Evolutionary conservation across 2,888 invertebrate species (phyloP), one percentile per base, ranked within the genome.

Genomic region (Liodrosophila aerea): DNA sequence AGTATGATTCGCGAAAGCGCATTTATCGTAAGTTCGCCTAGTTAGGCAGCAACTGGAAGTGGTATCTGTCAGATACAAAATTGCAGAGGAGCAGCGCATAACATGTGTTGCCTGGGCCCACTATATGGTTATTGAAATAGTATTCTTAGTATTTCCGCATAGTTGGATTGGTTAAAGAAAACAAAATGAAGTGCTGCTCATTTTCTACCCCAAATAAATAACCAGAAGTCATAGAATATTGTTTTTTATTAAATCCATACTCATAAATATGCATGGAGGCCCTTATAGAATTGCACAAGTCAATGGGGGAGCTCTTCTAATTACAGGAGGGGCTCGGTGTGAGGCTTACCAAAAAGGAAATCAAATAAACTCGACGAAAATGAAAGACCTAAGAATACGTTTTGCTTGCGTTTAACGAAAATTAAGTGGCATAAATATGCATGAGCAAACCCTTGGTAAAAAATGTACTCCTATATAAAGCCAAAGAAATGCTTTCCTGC

Each of bases 351-450:
- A 12, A 18, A 27, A 43, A 22, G 22, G 22, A 22, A 22, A 22
- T 22, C 22, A 22, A 22, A 22, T 5, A 22, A 22, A 22, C 2
- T 22, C 22, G 22, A 22, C 22, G 5, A 5, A 59, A 65, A 68
- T 64, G 57, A 66, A 71, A 58, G 54, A 61, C 53, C 64, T 56
- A 56, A 46, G 60, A 51, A 70, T 51, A 30, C 47, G 33, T 56
- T 69, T 15, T 29, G 22, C 16, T 46, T 64, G n/a, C 61, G 67
- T 54, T 54, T 54, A 67, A 45, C 43, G 44, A 61, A 81, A 84
- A 84, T 71, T 83, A 82, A 85, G 67, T 66, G 67, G 62, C 86
- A 87, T 87, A 75, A 87, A 86, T 86, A 86, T 86, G 87, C 85
- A 87, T 86, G 85, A 84, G 67, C 50, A 65, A 61, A 45, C 65